Base-by-base conservation (phyloP, 1,140 invertebrate species). In the Formica exsecta region DNA sequence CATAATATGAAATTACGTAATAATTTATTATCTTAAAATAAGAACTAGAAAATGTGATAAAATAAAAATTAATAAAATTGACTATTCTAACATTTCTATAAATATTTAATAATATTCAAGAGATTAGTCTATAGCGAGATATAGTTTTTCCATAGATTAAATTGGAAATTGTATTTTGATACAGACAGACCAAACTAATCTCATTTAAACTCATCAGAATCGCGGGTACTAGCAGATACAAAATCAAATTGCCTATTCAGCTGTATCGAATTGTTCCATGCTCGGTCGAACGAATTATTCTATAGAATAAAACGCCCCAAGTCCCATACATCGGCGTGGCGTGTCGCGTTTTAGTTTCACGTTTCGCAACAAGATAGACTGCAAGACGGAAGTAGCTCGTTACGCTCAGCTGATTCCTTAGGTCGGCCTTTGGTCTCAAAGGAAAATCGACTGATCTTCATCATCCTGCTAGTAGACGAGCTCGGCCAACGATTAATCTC, bases 401-500 rank as follows among this genome's bases (percentile, higher is more conserved):
- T 70, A 83, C 71, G 44, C 80, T 73, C 71, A 87, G 64, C 64
- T 85, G 51, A 64, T 25, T 65, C 44, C 51, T 73, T 68, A 75
- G 68, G 79, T 38, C 54, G 48, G 61, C 44, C 59, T 38, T 22
- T 19, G 41, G 87, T 89, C 88, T 86, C 84, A 77, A 86, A 86
- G 76, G 71, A 89, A 36, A 36, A 41, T 64, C 80, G 19, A 87
- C 68, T 80, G 74, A 85, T 87, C 88, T 85, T 90, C 87, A 81
- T 86, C 87, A 83, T 89, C 62, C 11, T 29, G 41, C 66, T 61
- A 80, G 57, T 61, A 36, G 86, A 81, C 65, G 86, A 89, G 41
- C 85, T 89, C 70, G 59, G 62, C 65, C 75, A 79, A 74, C 88
- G 89, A 90, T 90, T 90, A 90, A 90, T 90, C 86, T 90, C 51